Conservation (phyloP, 2,113 vertebrate genomes). For the Myotis brandtii region DNA sequence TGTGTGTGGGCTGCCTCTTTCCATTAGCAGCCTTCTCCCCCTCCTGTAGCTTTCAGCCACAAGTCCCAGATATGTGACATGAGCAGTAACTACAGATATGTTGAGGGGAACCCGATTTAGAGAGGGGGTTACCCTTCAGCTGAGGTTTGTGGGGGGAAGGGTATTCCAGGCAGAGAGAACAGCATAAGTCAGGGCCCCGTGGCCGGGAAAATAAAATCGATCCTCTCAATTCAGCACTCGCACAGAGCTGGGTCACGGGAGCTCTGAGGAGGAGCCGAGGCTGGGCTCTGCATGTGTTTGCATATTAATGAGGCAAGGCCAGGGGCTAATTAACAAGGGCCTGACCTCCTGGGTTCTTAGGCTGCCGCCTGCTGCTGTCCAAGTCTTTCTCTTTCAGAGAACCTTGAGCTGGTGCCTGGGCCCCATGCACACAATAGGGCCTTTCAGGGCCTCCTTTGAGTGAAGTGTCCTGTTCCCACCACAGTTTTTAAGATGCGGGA, state of each 20-base stretch:
- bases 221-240: neutral
- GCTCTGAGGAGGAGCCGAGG: neutral
- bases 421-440: constrained; percentile 25
- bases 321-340: neutral
- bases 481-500: neutral
- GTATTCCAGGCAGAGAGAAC: neutral
- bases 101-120: neutral
- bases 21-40: too few relatives aligned
- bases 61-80: neutral
- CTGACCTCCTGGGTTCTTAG: neutral
- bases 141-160: neutral
- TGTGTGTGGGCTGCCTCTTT: neutral
- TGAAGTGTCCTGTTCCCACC: constrained; percentile 54
- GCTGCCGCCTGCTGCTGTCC: constrained; percentile 28
- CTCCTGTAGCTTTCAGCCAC: too few relatives aligned
- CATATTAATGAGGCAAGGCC: constrained; percentile 53
- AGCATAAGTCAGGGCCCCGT: neutral
- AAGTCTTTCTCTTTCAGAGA: constrained; percentile 53
- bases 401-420: constrained; percentile 17
- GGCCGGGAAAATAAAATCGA: neutral
- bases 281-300: neutral
- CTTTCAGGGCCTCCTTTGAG: constrained; percentile 57
- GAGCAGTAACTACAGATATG: neutral
- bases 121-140: neutral
- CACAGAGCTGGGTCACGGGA: neutral